phyloP scores from a whole-genome alignment of 2,113 vertebrate species.

The Hypomesus transpacificus region DNA sequence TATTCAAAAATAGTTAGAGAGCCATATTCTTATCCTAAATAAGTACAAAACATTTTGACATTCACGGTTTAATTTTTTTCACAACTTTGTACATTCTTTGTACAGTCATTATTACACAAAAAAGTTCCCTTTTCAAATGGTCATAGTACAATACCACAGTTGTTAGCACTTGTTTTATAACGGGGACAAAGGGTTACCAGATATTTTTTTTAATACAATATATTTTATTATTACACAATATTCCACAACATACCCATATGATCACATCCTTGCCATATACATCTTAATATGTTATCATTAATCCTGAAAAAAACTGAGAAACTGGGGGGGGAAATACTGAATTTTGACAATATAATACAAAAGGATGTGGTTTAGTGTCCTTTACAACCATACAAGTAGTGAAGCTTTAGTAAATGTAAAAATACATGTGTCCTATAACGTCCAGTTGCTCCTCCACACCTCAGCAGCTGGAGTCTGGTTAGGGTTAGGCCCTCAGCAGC shows the following conservation, averaged over 20 bases:
- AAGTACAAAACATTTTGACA: no score
- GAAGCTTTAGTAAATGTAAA: no score
- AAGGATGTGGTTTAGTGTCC: slow-evolving; percentile 20
- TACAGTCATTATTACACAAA: slow-evolving; percentile 1
- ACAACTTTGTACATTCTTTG: not conserved
- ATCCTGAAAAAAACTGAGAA: not conserved
- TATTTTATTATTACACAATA: slow-evolving; percentile 10
- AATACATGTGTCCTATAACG: no score
- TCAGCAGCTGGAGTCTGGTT: slow-evolving; percentile 61
- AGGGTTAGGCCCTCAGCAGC: no score
- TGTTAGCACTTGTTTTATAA: slow-evolving; percentile 11
- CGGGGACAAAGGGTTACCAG: slow-evolving; percentile 2
- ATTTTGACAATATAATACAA: slow-evolving; percentile 43
- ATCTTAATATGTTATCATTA: slow-evolving; percentile 13
- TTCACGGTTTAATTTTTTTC: not conserved
- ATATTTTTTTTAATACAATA: not conserved
- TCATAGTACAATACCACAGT: not conserved
- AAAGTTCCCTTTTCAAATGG: not conserved
- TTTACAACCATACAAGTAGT: not conserved
- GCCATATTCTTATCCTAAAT: no score
- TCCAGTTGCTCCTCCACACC: slow-evolving; percentile 14
- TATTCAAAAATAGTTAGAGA: no score
- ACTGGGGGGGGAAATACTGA: not conserved
- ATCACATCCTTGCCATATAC: slow-evolving; percentile 3
- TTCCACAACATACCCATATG: not conserved